A percentile compares a stretch with the other conserved stretches of the same genome.
Evolutionary conservation across 2,797 vertebrate genomes (phyloP).

Genomic region (Hemibagrus guttatus): DNA sequence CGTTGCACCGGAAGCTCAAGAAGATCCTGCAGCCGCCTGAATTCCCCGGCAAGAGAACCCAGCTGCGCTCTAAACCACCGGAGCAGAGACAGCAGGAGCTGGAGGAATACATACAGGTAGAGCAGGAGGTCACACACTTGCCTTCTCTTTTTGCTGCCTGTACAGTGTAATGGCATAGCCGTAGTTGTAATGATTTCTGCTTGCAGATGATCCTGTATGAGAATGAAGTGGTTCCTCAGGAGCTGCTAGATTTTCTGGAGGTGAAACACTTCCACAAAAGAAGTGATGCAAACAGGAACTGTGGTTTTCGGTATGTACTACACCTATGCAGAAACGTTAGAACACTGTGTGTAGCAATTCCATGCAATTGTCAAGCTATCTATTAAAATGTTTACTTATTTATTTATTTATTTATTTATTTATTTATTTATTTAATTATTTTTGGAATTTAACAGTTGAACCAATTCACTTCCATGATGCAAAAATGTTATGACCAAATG

Average conservation of each 20-base stretch:
- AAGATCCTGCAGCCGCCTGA: conserved; percentile 87
- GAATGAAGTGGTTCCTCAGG: conserved; percentile 76
- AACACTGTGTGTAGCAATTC: neutral
- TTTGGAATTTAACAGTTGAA: neutral
- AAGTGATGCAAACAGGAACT: conserved; percentile 65
- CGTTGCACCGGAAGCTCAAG: conserved; percentile 89
- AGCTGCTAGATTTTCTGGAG: conserved; percentile 78
- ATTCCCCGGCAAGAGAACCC: conserved; percentile 86
- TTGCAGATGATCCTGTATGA: conserved; percentile 72
- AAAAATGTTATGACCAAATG: neutral
- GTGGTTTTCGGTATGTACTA: conserved; percentile 72
- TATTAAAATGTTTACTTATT: neutral
- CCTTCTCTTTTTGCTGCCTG: neutral
- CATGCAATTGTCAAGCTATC: neutral
- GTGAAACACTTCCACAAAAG: conserved; percentile 75
- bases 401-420: too few relatives aligned
- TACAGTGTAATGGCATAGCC: neutral
- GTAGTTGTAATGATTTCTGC: neutral
- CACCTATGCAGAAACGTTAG: neutral
- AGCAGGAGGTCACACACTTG: neutral
- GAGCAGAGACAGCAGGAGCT: conserved; percentile 89
- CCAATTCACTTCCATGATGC: neutral
- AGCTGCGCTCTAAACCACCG: conserved; percentile 82
- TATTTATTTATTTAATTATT: too few relatives aligned
- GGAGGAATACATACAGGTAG: conserved; percentile 86